These are phyloP conservation scores for Caenorhabditis remanei DNA, from an alignment of 1,140 invertebrate species.

Conservation along the genomic window DNA sequence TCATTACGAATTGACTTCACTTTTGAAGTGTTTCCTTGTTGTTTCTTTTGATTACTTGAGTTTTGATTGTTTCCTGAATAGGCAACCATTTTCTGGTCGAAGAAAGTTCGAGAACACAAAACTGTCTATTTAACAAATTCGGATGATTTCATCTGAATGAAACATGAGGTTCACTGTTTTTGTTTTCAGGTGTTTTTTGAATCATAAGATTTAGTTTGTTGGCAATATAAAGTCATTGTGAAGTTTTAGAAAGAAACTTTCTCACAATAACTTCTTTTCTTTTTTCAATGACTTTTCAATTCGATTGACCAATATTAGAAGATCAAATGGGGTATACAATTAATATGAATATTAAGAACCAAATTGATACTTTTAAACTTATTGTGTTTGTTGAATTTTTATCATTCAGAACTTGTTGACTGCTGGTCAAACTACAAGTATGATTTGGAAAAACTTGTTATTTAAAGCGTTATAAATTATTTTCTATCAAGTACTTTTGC, in stretches of 20 bases:
- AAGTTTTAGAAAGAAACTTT: neutral
- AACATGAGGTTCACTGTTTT: neutral
- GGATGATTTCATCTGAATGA: constrained; percentile 13
- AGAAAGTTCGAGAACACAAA: neutral
- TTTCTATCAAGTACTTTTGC: too few relatives aligned
- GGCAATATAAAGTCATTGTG: constrained; percentile 6
- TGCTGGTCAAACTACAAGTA: too few relatives aligned
- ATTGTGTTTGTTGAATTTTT: too few relatives aligned
- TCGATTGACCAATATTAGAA: neutral
- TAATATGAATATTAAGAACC: too few relatives aligned
- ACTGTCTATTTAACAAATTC: neutral
- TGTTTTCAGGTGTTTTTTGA: constrained; percentile 43
- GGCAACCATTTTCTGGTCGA: neutral
- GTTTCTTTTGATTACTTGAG: neutral
- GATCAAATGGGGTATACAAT: too few relatives aligned
- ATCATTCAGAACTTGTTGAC: too few relatives aligned
- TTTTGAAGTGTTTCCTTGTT: neutral
- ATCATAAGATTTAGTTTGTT: constrained; percentile 7
- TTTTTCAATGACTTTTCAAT: neutral
- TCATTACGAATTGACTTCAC: neutral
- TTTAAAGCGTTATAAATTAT: too few relatives aligned
- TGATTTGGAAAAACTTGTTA: too few relatives aligned
- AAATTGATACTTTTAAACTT: neutral
- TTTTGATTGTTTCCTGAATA: too few relatives aligned
- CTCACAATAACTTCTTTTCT: neutral